Evolutionary conservation across 1,140 invertebrate species (phyloP).

Genomic region (Palaemon carinicauda): DNA sequence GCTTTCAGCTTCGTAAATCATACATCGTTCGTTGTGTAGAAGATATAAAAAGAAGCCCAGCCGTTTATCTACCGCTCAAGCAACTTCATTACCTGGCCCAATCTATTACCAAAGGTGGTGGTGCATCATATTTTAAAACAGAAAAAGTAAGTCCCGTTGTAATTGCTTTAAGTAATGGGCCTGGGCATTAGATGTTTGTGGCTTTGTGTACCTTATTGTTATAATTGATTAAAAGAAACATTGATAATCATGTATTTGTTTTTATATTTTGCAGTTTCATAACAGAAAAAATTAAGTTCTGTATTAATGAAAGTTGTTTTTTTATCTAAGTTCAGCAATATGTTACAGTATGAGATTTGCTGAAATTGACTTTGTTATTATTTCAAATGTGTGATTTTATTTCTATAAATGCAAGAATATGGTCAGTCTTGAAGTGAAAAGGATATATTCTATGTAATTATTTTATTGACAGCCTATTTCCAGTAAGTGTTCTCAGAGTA

Average conservation of each 20-base stretch:
- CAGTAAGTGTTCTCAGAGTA: neutral
- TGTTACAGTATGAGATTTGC: neutral
- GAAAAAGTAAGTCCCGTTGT: conserved; percentile 64
- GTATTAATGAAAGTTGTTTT: no score
- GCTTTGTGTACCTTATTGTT: neutral
- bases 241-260: no score
- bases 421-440: no score
- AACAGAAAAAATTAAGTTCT: no score
- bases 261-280: no score
- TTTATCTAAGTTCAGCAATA: no score
- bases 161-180: neutral
- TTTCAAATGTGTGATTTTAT: neutral
- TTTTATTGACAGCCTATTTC: no score
- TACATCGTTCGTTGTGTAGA: conserved; percentile 69
- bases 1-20: conserved; percentile 60
- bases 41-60: conserved; percentile 67
- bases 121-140: conserved; percentile 64
- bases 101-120: conserved; percentile 66
- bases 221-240: neutral
- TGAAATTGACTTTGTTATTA: neutral
- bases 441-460: no score
- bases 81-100: conserved; percentile 67
- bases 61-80: conserved; percentile 67
- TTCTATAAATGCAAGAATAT: no score
- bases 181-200: neutral